Percentiles rank a stretch among this genome's conserved stretches.
phyloP scores from a whole-genome alignment of 2,888 invertebrate species.

The Asteroscopus sphinx region DNA sequence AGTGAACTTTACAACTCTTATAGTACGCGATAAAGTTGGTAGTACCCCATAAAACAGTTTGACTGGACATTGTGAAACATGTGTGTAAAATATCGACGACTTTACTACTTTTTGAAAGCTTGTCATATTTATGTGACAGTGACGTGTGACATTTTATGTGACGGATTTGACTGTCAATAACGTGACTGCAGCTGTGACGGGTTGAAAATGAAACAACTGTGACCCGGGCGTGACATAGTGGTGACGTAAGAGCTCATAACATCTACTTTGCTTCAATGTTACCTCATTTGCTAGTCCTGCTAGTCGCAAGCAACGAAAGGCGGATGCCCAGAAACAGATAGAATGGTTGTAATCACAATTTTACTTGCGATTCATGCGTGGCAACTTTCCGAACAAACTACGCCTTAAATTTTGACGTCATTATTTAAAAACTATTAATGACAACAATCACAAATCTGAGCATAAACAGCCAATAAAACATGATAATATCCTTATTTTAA shows the following conservation, averaged over 20 bases:
- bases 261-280: not conserved
- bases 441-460: no score
- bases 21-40: constrained; percentile 51
- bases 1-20: constrained; percentile 52
- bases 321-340: no score
- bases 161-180: constrained; percentile 34
- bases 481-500: not conserved
- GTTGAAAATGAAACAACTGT: constrained; percentile 34
- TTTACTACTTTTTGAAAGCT: constrained; percentile 46
- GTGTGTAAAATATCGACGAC: constrained; percentile 41
- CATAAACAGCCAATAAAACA: no score
- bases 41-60: constrained; percentile 42
- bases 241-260: not conserved
- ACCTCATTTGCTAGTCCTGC: not conserved
- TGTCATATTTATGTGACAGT: constrained; percentile 39
- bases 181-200: constrained; percentile 16
- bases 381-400: no score
- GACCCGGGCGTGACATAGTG: constrained; percentile 3
- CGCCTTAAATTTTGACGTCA: no score
- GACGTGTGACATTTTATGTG: constrained; percentile 1
- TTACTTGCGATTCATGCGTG: no score
- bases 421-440: no score
- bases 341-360: no score
- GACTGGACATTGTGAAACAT: constrained; percentile 43
- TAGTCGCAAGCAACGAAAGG: not conserved